These are phyloP conservation scores for Alexandromys fortis DNA, from an alignment of 2,113 vertebrate species.

Conservation along the genomic window DNA sequence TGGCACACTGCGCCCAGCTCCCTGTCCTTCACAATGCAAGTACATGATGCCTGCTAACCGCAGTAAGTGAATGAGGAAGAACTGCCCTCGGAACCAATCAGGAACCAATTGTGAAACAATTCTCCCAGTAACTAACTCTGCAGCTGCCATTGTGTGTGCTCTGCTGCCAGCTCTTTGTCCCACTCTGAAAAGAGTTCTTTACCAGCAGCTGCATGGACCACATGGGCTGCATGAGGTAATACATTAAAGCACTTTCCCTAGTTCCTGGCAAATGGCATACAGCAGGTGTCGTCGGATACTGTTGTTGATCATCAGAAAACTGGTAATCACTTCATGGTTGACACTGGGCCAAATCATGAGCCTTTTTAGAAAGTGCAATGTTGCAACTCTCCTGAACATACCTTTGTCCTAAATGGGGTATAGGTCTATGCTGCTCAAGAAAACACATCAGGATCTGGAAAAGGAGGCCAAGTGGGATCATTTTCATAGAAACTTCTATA, in stretches of 20 bases:
- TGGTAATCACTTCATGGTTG: conserved; percentile 48
- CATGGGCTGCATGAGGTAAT: conserved; percentile 64
- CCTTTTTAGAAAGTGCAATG: conserved; percentile 53
- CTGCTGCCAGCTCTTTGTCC: conserved; percentile 69
- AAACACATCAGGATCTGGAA: conserved; percentile 5
- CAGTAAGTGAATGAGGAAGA: conserved; percentile 47
- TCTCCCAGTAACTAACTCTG: conserved; percentile 66
- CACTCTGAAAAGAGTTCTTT: conserved; percentile 58
- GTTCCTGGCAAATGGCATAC: conserved; percentile 58
- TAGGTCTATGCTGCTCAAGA: not conserved
- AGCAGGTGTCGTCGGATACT: conserved; percentile 70
- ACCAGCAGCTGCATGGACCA: conserved; percentile 71
- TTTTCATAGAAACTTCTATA: not conserved
- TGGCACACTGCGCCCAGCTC: conserved; percentile 8
- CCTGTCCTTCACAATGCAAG: conserved; percentile 45
- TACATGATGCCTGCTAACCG: conserved; percentile 10
- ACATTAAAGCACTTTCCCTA: conserved; percentile 56
- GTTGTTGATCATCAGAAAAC: conserved; percentile 51
- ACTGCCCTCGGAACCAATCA: conserved; percentile 54
- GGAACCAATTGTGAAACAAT: conserved; percentile 73
- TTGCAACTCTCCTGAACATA: not conserved
- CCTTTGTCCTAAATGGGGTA: conserved; percentile 39
- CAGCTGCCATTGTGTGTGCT: conserved; percentile 72
- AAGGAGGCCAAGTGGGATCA: not conserved
- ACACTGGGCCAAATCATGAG: conserved; percentile 38